Base-by-base conservation (phyloP, 1,140 invertebrate species). In the Drosophila arawakana region DNA sequence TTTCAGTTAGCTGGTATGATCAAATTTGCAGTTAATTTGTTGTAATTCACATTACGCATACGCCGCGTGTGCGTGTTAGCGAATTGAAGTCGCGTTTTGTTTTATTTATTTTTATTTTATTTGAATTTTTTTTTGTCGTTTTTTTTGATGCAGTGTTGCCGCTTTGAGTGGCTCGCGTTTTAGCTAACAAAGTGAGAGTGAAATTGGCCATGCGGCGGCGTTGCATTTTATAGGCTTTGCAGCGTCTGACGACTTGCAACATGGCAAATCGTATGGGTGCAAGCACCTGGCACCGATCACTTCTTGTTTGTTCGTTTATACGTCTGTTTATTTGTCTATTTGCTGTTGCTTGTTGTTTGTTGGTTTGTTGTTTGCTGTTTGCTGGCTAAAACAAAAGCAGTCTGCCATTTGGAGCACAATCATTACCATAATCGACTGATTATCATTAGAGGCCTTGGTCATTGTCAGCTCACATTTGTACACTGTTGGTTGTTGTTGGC, bases 161-260 rank as follows among this genome's bases (percentile, higher is more conserved):
- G 10, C 6, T 61, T 54, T 59, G 60, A 57, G 58, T 74, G 52
- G 47, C 65, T 79, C 55, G 68, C 78, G 76, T 80, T 80, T 74
- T 89, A 73, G 83, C 82, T 62, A 81, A 89, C 80, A 68, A 83
- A 88, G 83, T 88, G 80, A 88, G 83, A 88, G 83, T 88, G 83
- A 88, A 88, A 88, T 88, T 71, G 76, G 63, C 80, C 78, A 35
- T 37, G 54, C 73, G 66, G 44, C 57, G 37, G 46, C 46, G 50
- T 52, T 65, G 43, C 84, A 67, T 88, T 88, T 88, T 88, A 88
- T 88, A 88, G 76, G 30, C 67, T 15, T 54, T 30, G 25, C 25
- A 30, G 25, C 25, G 25, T 30, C 25, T 2, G 25, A 41, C 57
- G 46, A 50, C 60, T 21, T 7, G 72, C 65, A 54, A 65, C 55